Evolutionary conservation across 2,113 vertebrate species (phyloP).

Genomic region (Lampris incognitus): DNA sequence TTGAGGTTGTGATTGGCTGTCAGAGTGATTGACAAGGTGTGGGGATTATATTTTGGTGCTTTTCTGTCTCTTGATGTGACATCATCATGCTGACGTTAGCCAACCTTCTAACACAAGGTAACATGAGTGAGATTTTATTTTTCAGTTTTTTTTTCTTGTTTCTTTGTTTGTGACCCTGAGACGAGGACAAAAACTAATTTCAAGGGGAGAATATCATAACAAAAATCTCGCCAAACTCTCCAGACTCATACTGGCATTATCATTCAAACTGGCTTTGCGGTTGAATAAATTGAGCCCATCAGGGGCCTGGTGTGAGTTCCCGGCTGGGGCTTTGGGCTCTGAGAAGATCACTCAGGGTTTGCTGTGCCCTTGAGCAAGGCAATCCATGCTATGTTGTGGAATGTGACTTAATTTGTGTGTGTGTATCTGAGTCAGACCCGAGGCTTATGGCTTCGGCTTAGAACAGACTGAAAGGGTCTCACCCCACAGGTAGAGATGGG

Average conservation of each 20-base stretch:
- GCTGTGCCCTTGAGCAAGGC: conserved; percentile 30
- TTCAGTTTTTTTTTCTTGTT: not conserved
- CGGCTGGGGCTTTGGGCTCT: conserved; percentile 44
- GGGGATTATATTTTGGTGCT: not conserved
- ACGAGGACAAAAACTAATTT: conserved; percentile 7
- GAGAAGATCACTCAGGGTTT: conserved; percentile 53
- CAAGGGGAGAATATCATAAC: not conserved
- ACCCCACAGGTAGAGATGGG: too few species aligned
- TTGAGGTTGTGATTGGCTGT: conserved; percentile 28
- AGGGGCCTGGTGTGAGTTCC: conserved; percentile 37
- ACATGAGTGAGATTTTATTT: conserved; percentile 6
- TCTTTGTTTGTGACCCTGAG: conserved; percentile 9
- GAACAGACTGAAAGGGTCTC: too few species aligned
- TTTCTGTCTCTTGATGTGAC: conserved; percentile 37
- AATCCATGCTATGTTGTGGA: not conserved
- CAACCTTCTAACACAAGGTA: conserved; percentile 22
- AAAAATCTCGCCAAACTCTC: not conserved
- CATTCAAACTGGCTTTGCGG: conserved; percentile 23
- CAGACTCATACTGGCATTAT: conserved; percentile 2
- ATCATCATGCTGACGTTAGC: conserved; percentile 24
- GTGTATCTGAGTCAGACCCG: not conserved
- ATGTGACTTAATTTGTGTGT: not conserved
- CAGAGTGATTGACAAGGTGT: conserved; percentile 35
- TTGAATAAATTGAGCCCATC: conserved; percentile 54
- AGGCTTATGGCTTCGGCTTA: not conserved